Base-by-base conservation (phyloP, 2,797 vertebrate genomes). In the Nannoperca obscura region DNA sequence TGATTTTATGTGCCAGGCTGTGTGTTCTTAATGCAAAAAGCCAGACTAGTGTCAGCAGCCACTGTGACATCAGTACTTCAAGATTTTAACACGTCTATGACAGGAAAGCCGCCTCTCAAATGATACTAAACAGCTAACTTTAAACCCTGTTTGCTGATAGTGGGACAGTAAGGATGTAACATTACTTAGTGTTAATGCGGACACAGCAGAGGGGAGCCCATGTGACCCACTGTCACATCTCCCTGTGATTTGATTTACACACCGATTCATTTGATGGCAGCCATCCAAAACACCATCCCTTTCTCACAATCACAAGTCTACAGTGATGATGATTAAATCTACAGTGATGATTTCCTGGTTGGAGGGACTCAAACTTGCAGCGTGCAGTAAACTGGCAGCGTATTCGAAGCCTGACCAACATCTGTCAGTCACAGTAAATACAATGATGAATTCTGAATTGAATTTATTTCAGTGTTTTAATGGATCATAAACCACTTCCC, bases 381-480 rank as follows among this genome's bases (percentile, higher is more conserved):
- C 12, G 5, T 32, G 6, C 30, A 7, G 40, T 46, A 14, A 66
- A 42, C 66, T 4, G 12, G 52, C 36, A n/a, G 2, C 7, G 57
- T 52, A 57, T 47, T 36, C 57, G 58, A 30, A 44, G 24, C 53
- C 30, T 2, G 9, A 58, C 22, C 22, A 68, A 34, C 27, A 49
- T 44, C 53, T 27, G 54, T 58, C 36, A 52, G 2, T 22, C 24
- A 22, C 12, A 76, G 44, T 30, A n/a, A 57, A 76, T n/a, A 60
- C 38, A 79, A 2, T 58, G 22, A 4, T 58, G 7, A 46, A 54
- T 30, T 40, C 5, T 19, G 20, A 11, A 64, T 12, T 61, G 32
- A 13, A 17, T 38, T 2, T 46, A 58, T 60, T 64, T 50, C 15
- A 66, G 5, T 50, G 19, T 69, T 86, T 86, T 58, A 62, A 64